These are phyloP conservation scores for Gymnoscopelus microlampas DNA, from an alignment of 2,797 vertebrate genomes.

Conservation along the genomic window DNA sequence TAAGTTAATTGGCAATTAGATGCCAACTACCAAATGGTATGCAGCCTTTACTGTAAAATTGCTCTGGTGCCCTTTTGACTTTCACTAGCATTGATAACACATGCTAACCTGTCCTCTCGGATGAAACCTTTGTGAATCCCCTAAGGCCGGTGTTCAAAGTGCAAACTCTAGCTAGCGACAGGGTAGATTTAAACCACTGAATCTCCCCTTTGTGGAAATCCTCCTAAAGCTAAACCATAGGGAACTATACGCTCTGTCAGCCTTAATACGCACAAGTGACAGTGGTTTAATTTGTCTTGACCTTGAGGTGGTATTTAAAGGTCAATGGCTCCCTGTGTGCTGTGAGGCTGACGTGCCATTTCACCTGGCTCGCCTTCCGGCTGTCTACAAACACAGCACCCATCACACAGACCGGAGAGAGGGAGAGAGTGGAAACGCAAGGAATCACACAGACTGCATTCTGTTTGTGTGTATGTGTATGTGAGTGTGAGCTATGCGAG, in stretches of 20 bases:
- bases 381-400: neutral
- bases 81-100: too few relatives aligned
- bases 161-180: too few relatives aligned
- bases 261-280: neutral
- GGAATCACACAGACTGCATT: conserved; percentile 10
- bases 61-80: too few relatives aligned
- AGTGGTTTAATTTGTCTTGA: conserved; percentile 15
- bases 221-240: too few relatives aligned
- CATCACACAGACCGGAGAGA: neutral
- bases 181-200: too few relatives aligned
- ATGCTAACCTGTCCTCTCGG: too few relatives aligned
- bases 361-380: neutral
- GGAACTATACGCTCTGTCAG: neutral
- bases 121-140: too few relatives aligned
- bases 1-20: neutral
- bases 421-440: neutral
- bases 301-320: conserved; percentile 60
- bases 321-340: conserved; percentile 42
- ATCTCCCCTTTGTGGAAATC: too few relatives aligned
- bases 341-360: neutral
- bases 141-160: too few relatives aligned
- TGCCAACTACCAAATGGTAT: neutral
- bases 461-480: conserved; percentile 7
- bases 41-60: too few relatives aligned
- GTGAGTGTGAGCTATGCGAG: neutral